Conservation (phyloP, 1,140 invertebrate species). For the Brachionus asplanchnoidis region DNA sequence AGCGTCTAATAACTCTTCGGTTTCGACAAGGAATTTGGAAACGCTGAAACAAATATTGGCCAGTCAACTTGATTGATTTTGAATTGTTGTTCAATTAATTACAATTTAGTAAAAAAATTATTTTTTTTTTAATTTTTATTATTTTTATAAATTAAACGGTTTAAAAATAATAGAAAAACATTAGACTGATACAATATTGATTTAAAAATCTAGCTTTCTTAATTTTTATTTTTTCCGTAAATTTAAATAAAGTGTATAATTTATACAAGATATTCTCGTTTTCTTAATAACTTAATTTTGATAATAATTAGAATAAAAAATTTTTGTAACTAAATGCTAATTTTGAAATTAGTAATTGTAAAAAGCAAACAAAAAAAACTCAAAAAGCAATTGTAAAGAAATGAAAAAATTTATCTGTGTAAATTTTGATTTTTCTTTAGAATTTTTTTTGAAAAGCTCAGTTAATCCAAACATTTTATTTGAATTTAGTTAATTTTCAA, state of each 20-base stretch:
- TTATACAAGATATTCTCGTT: background rate
- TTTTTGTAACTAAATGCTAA: no score
- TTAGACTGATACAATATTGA: background rate
- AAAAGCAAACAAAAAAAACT: no score
- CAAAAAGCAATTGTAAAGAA: no score
- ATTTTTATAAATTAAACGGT: background rate
- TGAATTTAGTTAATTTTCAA: no score
- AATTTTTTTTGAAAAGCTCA: no score
- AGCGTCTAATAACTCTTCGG: slow-evolving; percentile 48
- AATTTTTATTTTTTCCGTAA: background rate
- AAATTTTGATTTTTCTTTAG: no score
- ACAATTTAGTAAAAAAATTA: background rate
- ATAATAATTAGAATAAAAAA: no score
- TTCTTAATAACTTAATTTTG: no score
- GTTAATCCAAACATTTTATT: no score
- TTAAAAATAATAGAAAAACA: background rate
- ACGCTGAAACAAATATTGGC: slow-evolving; percentile 46
- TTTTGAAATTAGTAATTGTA: no score
- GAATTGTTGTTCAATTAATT: background rate
- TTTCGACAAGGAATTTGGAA: slow-evolving; percentile 49
- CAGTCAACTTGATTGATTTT: slow-evolving; percentile 15
- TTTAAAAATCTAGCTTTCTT: background rate
- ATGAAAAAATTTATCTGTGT: no score
- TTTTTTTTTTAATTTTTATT: background rate
- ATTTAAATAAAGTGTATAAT: background rate